Base-by-base conservation (phyloP, 2,797 vertebrate genomes). In the Catharus ustulatus region DNA sequence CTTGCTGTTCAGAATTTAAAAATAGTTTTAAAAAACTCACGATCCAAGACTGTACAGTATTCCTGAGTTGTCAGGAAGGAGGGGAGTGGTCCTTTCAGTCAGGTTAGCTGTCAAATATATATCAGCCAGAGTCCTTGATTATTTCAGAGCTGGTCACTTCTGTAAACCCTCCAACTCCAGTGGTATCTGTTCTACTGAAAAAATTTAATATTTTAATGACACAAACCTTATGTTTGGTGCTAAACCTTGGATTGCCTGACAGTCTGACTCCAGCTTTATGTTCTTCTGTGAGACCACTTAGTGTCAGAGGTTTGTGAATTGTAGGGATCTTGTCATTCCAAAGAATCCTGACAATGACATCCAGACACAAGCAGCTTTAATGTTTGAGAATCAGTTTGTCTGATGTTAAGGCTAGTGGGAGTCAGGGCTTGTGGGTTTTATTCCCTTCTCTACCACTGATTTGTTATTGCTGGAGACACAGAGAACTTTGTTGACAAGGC, bases 251-350 rank as follows among this genome's bases (percentile, higher is more conserved):
- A 23, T 71, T 0, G 0, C 5, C 57, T 83, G 52, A 77, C 27
- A 67, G 34, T 82, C 73, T 79, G 72, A 42, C 29, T 83, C 49
- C 26, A 87, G 32, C 14, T 62, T 77, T 18, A 13, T 32, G 7
- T 30, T 66, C 54, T 72, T 82, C 52, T 74, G 10, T 30, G 38
- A 26, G 19, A 64, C 42, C 12, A 6, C 8, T 73, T 43, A 42
- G 14, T 29, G 63, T 36, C 36, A 64, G 69, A 68, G 11, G 9
- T 52, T 54, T 58, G 24, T 24, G 15, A 71, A 46, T 64, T 1
- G 0, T 3, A 26, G 34, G 46, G 38, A 52, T 77, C 48, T 49
- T 1, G 0, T 40, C 6, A 7, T 74, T 82, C 30, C 43, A 2
- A 43, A 38, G 23, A 46, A 22, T 34, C 87, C 73, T 42, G 46